Conservation (phyloP, 2,113 vertebrate genomes). For the Rhineura floridana region DNA sequence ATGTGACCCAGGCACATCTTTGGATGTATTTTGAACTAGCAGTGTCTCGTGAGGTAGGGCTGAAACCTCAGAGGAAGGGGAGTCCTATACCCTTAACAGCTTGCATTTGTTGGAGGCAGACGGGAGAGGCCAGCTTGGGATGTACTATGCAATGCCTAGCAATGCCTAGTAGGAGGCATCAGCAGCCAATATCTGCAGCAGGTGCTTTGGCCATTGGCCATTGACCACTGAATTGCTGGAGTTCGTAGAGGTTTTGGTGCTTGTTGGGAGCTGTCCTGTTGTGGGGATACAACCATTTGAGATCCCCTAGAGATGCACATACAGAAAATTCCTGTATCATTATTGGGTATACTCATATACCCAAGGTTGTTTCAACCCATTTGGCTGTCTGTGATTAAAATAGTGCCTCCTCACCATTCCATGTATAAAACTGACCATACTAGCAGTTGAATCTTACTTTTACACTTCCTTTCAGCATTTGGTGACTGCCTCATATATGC, state of each 20-base stretch:
- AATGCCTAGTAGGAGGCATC: not conserved
- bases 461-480: too few species aligned
- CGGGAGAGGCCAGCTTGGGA: not conserved
- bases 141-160: not conserved
- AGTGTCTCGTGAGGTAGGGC: not conserved
- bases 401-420: not conserved
- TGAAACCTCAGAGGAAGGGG: not conserved
- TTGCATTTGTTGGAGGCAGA: not conserved
- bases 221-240: not conserved
- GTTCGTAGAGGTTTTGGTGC: not conserved
- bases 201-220: not conserved
- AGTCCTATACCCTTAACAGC: not conserved
- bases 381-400: too few species aligned
- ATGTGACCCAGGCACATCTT: not conserved
- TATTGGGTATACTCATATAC: not conserved
- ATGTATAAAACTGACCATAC: too few species aligned
- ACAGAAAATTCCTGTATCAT: not conserved
- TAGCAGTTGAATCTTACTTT: too few species aligned
- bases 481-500: not conserved
- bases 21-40: constrained; percentile 15
- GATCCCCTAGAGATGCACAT: not conserved
- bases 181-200: not conserved
- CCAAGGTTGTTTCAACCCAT: too few species aligned
- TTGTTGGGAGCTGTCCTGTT: not conserved
- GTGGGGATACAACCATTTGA: not conserved